Evolutionary conservation across 92 coral and sea anemone genomes (phyloP).

Genomic region (Palythoa caribaeorum): DNA sequence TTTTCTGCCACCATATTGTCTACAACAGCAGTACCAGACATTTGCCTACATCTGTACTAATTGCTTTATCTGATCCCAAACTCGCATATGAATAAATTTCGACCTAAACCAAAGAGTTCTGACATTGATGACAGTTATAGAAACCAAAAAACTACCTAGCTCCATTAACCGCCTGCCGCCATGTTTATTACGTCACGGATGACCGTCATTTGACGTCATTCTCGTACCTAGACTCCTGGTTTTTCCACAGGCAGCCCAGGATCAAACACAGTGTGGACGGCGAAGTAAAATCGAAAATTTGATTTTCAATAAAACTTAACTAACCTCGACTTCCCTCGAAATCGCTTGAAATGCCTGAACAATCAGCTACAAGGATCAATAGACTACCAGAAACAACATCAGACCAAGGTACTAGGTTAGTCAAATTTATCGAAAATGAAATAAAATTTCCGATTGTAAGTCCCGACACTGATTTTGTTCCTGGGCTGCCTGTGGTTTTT

Average conservation of each 20-base stretch:
- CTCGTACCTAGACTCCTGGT: conserved; percentile 22
- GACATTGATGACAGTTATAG: conserved; percentile 12
- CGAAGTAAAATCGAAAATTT: too few species aligned
- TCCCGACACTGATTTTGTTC: too few species aligned
- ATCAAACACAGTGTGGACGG: too few species aligned
- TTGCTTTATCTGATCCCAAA: conserved; percentile 25
- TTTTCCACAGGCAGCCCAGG: background rate
- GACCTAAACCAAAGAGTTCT: background rate
- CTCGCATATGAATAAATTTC: background rate
- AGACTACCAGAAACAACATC: too few species aligned
- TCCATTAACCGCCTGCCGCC: conserved; percentile 36
- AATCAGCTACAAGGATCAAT: too few species aligned
- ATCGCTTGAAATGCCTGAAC: too few species aligned
- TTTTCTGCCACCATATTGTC: conserved; percentile 90
- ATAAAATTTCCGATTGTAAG: too few species aligned
- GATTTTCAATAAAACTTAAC: too few species aligned
- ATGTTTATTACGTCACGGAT: conserved; percentile 49
- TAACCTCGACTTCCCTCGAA: too few species aligned
- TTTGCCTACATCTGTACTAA: conserved; percentile 44
- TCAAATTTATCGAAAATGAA: too few species aligned
- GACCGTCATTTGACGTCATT: conserved; percentile 17
- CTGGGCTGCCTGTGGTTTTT: too few species aligned
- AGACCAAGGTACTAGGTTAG: too few species aligned
- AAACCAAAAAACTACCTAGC: background rate
- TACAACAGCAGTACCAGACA: conserved; percentile 65